Percentiles rank a stretch among this genome's conserved stretches.
These are phyloP conservation scores for Trachurus trachurus DNA, from an alignment of 2,797 vertebrate species.

Conservation along the genomic window DNA sequence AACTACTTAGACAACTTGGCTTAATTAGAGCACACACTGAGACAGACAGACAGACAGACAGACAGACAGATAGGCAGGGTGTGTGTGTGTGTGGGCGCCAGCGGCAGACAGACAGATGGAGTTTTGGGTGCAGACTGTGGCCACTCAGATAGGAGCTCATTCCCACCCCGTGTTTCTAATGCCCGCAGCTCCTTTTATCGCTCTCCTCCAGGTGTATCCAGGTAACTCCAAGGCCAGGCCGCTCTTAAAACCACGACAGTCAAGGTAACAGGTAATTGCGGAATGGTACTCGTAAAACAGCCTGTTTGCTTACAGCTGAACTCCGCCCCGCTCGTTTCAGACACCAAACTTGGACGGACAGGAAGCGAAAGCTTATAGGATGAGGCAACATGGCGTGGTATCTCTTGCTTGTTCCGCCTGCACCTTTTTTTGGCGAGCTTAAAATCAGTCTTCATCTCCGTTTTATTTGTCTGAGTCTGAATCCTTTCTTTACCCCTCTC, in stretches of 20 bases:
- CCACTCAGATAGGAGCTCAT: constrained; percentile 68
- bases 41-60: constrained; percentile 59
- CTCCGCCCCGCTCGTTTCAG: constrained; percentile 61
- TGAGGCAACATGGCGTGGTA: constrained; percentile 17
- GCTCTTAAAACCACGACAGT: constrained; percentile 88
- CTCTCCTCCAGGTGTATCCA: constrained; percentile 87
- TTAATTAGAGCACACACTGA: constrained; percentile 56
- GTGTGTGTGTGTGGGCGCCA: constrained; percentile 55
- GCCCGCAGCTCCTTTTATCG: constrained; percentile 82
- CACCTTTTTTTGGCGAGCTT: not conserved
- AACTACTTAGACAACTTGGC: constrained; percentile 42
- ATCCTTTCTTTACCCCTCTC: not conserved
- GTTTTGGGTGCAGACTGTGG: constrained; percentile 45
- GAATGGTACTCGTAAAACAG: constrained; percentile 84
- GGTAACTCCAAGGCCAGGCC: constrained; percentile 90
- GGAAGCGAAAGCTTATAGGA: constrained; percentile 33
- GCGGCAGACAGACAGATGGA: constrained; percentile 66
- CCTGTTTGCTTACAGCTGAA: constrained; percentile 84
- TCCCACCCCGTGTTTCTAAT: constrained; percentile 69
- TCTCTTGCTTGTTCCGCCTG: not conserved
- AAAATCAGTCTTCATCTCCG: not conserved
- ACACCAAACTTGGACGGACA: constrained; percentile 47
- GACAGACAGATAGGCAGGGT: constrained; percentile 32
- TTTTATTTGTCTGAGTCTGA: not conserved
- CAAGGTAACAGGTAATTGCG: constrained; percentile 91